Conservation (phyloP, 1,140 invertebrate species). For the Hycleus phaleratus region DNA sequence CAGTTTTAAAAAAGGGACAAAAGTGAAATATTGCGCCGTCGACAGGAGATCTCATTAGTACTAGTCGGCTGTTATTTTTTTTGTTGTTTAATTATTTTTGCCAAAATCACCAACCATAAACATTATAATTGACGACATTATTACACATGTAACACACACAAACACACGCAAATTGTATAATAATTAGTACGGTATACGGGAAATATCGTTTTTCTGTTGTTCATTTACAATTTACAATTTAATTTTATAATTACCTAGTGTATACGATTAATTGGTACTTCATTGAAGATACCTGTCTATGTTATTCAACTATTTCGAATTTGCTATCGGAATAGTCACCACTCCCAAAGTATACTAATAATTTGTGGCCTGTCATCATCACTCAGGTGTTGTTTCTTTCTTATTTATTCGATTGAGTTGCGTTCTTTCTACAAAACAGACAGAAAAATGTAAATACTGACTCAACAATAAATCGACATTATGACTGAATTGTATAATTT, state of each 20-base stretch:
- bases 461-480: conserved; percentile 11
- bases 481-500: conserved; percentile 26
- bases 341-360: conserved; percentile 3
- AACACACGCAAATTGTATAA: too few species aligned
- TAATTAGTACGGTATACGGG: too few species aligned
- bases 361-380: conserved; percentile 23
- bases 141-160: too few species aligned
- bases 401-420: neutral
- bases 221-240: too few species aligned
- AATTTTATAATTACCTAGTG: too few species aligned
- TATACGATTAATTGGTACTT: too few species aligned
- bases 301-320: too few species aligned
- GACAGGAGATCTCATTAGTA: conserved; percentile 24
- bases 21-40: conserved; percentile 15
- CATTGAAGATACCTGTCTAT: too few species aligned
- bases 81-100: neutral
- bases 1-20: conserved; percentile 2
- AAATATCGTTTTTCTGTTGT: too few species aligned
- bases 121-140: too few species aligned
- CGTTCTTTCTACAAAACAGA: neutral
- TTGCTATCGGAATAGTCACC: too few species aligned
- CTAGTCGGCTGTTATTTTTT: conserved; percentile 15
- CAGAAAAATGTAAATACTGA: conserved; percentile 4
- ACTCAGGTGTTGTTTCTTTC: conserved; percentile 21
- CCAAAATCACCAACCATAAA: conserved; percentile 4